phyloP scores from a whole-genome alignment of 2,888 invertebrate species.

The Microplitis deprimator region DNA sequence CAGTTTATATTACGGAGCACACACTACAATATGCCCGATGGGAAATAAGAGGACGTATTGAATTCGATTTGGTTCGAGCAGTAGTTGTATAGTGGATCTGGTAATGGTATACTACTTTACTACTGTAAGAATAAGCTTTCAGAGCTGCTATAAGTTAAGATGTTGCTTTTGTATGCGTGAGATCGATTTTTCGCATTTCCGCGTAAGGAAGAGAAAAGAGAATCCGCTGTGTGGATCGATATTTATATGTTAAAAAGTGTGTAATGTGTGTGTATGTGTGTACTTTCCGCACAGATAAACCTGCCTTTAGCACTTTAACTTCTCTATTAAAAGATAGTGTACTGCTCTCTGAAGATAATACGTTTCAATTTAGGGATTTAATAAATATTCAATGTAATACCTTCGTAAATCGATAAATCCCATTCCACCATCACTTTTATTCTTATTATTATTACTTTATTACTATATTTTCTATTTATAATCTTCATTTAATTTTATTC shows the following conservation, averaged over 20 bases:
- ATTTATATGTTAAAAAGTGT: background rate
- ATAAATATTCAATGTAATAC: conserved; percentile 54
- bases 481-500: conserved; percentile 28
- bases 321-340: background rate
- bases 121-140: background rate
- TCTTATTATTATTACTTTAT: background rate
- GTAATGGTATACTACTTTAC: background rate
- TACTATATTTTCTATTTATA: background rate
- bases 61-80: conserved; percentile 40
- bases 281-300: conserved; percentile 35
- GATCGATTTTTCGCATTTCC: conserved; percentile 44
- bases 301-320: conserved; percentile 50
- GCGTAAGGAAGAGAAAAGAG: conserved; percentile 44
- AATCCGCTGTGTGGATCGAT: conserved; percentile 34
- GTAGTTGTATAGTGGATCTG: background rate
- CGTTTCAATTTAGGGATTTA: conserved; percentile 65
- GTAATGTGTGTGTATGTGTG: background rate
- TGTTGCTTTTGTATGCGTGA: conserved; percentile 38
- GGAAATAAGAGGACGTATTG: conserved; percentile 43
- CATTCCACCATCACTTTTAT: conserved; percentile 45
- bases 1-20: background rate
- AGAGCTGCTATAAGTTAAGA: background rate
- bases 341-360: conserved; percentile 52
- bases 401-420: conserved; percentile 61
- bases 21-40: conserved; percentile 2